These are phyloP conservation scores for Stomorhina lunata DNA, from an alignment of 2,888 invertebrate genomes.

Conservation along the genomic window DNA sequence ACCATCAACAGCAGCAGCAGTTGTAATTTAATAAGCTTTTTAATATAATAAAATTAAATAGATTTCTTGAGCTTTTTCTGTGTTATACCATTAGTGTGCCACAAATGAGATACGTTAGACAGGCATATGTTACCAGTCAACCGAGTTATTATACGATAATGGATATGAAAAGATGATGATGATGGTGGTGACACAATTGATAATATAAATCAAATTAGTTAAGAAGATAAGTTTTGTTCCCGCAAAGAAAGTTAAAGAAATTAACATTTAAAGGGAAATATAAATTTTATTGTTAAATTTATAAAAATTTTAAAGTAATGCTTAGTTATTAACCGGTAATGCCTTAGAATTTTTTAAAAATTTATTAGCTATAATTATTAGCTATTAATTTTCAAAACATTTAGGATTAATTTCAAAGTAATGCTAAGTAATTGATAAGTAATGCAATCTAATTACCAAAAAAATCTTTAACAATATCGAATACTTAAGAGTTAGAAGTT, in stretches of 20 bases:
- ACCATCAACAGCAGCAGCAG: too few relatives aligned
- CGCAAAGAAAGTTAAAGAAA: not conserved
- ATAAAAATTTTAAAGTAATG: not conserved
- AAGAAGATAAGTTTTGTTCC: not conserved
- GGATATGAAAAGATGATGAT: not conserved
- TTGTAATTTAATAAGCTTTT: too few relatives aligned
- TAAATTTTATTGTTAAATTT: too few relatives aligned
- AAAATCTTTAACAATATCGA: not conserved
- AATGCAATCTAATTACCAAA: not conserved
- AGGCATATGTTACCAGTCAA: conserved; percentile 10
- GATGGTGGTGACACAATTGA: conserved; percentile 36
- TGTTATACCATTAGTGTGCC: not conserved
- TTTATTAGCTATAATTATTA: too few relatives aligned
- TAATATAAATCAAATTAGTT: conserved; percentile 10
- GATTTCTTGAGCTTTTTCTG: not conserved
- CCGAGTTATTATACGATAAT: conserved; percentile 1
- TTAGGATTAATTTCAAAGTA: not conserved
- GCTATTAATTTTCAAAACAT: too few relatives aligned
- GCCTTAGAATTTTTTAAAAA: not conserved
- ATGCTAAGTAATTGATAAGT: not conserved
- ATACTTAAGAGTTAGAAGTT: too few relatives aligned
- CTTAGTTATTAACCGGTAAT: not conserved
- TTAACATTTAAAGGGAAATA: too few relatives aligned
- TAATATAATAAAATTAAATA: not conserved
- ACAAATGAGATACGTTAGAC: not conserved